phyloP scores from a whole-genome alignment of 2,888 invertebrate genomes.

The Macrosiphum euphorbiae region DNA sequence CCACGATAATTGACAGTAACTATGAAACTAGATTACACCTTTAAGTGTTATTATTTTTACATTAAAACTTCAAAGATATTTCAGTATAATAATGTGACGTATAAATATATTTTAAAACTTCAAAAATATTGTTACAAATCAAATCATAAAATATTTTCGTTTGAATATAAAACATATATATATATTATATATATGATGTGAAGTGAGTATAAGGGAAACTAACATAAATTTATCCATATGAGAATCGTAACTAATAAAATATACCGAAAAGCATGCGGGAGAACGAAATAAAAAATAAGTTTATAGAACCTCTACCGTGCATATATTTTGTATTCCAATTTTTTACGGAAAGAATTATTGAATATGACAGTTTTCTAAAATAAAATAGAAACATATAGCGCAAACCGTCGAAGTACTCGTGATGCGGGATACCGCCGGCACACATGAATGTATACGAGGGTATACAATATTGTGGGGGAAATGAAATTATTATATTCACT shows the following conservation, averaged over 20 bases:
- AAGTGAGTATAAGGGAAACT: neutral
- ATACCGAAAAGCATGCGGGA: neutral
- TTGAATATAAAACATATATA: neutral
- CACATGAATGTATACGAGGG: neutral
- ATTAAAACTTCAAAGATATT: too few relatives aligned
- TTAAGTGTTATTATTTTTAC: neutral
- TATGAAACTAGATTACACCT: neutral
- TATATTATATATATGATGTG: neutral
- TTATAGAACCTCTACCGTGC: neutral
- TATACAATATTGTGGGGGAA: neutral
- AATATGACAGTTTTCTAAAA: slow-evolving; percentile 13
- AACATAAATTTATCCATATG: neutral
- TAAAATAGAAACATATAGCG: slow-evolving; percentile 9
- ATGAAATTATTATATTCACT: slow-evolving; percentile 16
- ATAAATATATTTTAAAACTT: too few relatives aligned
- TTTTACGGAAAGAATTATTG: slow-evolving; percentile 4
- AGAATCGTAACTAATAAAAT: neutral
- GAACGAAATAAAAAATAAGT: neutral
- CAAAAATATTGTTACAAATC: neutral
- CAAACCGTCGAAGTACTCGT: neutral
- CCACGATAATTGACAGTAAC: neutral
- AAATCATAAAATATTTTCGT: slow-evolving; percentile 1
- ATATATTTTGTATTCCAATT: neutral
- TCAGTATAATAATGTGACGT: too few relatives aligned
- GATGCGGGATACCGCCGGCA: neutral